These are phyloP conservation scores for Aphelenchoides avenae DNA, from an alignment of 1,140 invertebrate genomes.

Conservation along the genomic window DNA sequence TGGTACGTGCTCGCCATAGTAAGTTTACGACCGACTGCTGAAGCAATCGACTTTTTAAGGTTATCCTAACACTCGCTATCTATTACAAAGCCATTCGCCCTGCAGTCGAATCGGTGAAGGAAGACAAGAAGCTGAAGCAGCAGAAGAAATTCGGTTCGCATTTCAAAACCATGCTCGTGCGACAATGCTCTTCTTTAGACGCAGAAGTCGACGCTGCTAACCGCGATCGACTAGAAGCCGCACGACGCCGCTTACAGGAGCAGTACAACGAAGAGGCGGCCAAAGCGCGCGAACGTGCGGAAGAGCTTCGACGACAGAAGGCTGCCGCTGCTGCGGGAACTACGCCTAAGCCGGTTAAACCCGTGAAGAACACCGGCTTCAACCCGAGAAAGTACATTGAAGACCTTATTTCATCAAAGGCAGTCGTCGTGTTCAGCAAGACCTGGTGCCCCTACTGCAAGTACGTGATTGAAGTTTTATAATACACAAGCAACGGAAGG, in stretches of 20 bases:
- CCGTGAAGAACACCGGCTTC: neutral
- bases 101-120: constrained; percentile 8
- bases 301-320: constrained; percentile 21
- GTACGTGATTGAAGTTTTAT: constrained; percentile 7
- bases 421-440: constrained; percentile 26
- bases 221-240: constrained; percentile 14
- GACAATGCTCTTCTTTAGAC: constrained; percentile 7
- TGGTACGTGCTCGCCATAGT: constrained; percentile 14
- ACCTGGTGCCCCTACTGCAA: constrained; percentile 23
- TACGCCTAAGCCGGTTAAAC: neutral
- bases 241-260: constrained; percentile 13
- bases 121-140: constrained; percentile 7
- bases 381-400: constrained; percentile 14
- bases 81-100: constrained; percentile 19
- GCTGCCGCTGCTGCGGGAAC: neutral
- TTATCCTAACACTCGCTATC: neutral
- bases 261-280: constrained; percentile 16
- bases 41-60: too few species aligned
- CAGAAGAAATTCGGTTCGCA: constrained; percentile 29
- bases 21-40: too few species aligned
- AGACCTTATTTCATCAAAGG: constrained; percentile 12
- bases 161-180: neutral
- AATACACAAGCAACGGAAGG: too few species aligned
- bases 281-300: constrained; percentile 9
- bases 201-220: constrained; percentile 14